Evolutionary conservation across 2,113 vertebrate genomes (phyloP).

Genomic region (Trematocara macrostoma): DNA sequence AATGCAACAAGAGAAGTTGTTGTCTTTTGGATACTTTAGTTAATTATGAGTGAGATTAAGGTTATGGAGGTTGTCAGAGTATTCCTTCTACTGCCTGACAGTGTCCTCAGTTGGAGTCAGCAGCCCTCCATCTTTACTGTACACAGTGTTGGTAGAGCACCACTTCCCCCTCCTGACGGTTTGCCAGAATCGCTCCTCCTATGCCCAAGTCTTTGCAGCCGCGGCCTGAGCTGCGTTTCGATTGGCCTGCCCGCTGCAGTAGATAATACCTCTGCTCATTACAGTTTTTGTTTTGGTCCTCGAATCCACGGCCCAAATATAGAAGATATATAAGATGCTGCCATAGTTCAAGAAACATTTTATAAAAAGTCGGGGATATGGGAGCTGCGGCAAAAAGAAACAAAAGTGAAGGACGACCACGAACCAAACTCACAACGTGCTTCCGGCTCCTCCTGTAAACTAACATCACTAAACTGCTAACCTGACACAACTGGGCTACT

Average conservation of each 20-base stretch:
- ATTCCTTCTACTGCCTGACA: not conserved
- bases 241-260: not conserved
- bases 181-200: not conserved
- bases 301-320: not conserved
- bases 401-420: not conserved
- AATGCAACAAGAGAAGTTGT: accelerated
- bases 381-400: not conserved
- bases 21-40: accelerated
- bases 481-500: not conserved
- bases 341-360: not conserved
- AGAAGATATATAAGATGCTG: accelerated
- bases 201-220: not conserved
- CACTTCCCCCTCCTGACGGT: accelerated
- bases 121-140: not conserved
- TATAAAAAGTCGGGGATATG: not conserved
- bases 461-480: not conserved
- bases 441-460: not conserved
- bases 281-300: not conserved
- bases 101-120: accelerated
- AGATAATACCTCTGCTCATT: accelerated
- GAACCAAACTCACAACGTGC: not conserved
- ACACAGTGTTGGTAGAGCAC: not conserved
- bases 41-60: not conserved
- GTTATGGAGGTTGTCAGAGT: accelerated
- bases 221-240: accelerated